Evolutionary conservation across 1,140 invertebrate genomes (phyloP), one percentile per base, ranked within the genome.

Genomic region (Eumaeus atala): DNA sequence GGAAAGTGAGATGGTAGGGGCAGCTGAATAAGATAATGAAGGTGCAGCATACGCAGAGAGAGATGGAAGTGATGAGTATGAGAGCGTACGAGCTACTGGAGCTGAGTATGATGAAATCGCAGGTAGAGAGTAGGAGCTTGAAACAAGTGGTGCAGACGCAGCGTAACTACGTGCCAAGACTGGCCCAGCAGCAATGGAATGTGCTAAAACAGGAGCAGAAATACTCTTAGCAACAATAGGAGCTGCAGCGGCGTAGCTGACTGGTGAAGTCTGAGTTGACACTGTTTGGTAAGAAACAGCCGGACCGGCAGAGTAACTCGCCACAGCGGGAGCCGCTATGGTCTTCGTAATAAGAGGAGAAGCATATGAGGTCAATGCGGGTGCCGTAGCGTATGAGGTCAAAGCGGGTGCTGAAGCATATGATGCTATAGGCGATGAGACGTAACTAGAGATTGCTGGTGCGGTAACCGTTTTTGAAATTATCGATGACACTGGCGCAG

Each of bases 11-110:
- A 59, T 38, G 35, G 59, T 63, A 48, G 75, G 68, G 1, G 65
- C 61, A 16, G 62, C 60, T 34, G 67, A 58, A 34, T 67, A 67
- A 1, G 64, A 51, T 7, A 69, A 53, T 48, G 71, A 62, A 21
- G 74, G 67, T 18, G 67, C 64, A 34, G 69, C 64, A 51, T 71
- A 70, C 9, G 67, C 57, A 9, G 61, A 48, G 53, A 69, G 21
- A 6, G 21, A 72, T 0, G 64, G 61, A 4, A 62, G n/a, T 21
- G 64, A 52, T 14, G 65, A 53, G 62, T 56, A 49, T 52, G 38
- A 28, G 6, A 28, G 21, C n/a, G 51, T 16, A 14, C 54, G 53
- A 9, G 64, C 56, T 9, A 69, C 53, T 40, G 66, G 62, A n/a
- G 72, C 53, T 44, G 62, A 62, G 40, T 68, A 68, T 11, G 62